These are phyloP conservation scores for Conus ventricosus DNA, from an alignment of 1,140 invertebrate genomes.

Conservation along the genomic window DNA sequence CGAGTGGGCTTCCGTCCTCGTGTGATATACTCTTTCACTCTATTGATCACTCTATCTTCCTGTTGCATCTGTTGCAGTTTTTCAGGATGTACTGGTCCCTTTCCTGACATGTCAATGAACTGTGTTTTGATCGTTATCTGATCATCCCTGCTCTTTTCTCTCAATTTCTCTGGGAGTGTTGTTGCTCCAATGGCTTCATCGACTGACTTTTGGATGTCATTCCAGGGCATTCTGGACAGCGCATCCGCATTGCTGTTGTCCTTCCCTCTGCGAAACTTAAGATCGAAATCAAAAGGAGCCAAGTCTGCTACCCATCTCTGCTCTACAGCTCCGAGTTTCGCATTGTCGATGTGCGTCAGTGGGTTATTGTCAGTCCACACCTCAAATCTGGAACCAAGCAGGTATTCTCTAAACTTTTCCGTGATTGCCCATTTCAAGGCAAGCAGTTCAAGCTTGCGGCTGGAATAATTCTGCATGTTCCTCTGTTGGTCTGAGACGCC, in stretches of 20 bases:
- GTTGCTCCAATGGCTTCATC: conserved; percentile 1
- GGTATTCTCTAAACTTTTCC: conserved; percentile 50
- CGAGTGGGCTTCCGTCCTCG: not conserved
- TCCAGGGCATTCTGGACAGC: not conserved
- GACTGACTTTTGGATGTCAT: not conserved
- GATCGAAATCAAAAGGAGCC: conserved; percentile 37
- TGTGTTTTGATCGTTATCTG: no score
- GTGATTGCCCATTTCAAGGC: conserved; percentile 49
- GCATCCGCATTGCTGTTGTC: conserved; percentile 34
- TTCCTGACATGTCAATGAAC: no score
- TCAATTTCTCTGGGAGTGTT: not conserved
- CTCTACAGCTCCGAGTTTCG: conserved; percentile 52
- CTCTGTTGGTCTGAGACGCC: conserved; percentile 24
- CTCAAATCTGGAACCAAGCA: conserved; percentile 28
- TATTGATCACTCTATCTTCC: no score
- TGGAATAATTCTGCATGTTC: conserved; percentile 13
- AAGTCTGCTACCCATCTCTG: conserved; percentile 51
- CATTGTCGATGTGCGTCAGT: conserved; percentile 5
- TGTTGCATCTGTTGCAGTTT: no score
- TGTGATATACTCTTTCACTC: not conserved
- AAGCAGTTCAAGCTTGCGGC: conserved; percentile 46
- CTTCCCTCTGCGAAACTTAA: not conserved
- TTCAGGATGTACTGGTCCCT: no score
- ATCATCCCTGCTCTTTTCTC: no score
- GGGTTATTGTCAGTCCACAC: conserved; percentile 17